These are phyloP conservation scores for Marisa cornuarietis DNA, from an alignment of 1,140 invertebrate species.

Conservation along the genomic window DNA sequence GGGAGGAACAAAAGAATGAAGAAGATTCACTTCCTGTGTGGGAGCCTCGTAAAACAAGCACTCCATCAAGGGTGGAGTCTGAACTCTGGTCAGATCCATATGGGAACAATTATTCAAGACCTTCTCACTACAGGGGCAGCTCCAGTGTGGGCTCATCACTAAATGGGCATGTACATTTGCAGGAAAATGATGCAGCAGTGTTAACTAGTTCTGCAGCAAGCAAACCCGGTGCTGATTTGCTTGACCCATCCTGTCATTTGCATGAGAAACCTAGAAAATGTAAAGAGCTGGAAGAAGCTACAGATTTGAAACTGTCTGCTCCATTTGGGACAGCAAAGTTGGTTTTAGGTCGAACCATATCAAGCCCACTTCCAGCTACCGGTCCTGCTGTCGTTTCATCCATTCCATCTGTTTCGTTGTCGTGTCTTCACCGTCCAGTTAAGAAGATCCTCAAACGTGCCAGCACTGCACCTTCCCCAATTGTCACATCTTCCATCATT, in stretches of 20 bases:
- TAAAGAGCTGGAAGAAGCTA: no score
- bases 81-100: conserved; percentile 1
- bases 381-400: no score
- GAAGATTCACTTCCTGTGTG: conserved; percentile 21
- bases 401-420: no score
- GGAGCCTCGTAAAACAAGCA: conserved; percentile 30
- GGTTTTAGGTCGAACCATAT: conserved; percentile 18
- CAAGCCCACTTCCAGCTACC: not conserved
- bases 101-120: not conserved
- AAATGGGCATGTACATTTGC: no score
- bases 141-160: not conserved
- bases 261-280: no score
- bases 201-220: no score
- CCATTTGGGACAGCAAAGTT: not conserved
- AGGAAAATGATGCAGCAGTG: no score
- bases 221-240: no score
- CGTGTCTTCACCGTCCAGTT: conserved; percentile 26
- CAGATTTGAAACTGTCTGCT: not conserved
- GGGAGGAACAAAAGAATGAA: not conserved
- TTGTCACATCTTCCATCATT: conserved; percentile 33
- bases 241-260: no score
- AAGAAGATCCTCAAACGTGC: conserved; percentile 48
- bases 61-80: not conserved
- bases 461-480: conserved; percentile 35
- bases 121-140: not conserved